Percentiles rank a stretch among this genome's conserved stretches.
Evolutionary conservation across 2,888 invertebrate genomes (phyloP).

Genomic region (Lagria hirta): DNA sequence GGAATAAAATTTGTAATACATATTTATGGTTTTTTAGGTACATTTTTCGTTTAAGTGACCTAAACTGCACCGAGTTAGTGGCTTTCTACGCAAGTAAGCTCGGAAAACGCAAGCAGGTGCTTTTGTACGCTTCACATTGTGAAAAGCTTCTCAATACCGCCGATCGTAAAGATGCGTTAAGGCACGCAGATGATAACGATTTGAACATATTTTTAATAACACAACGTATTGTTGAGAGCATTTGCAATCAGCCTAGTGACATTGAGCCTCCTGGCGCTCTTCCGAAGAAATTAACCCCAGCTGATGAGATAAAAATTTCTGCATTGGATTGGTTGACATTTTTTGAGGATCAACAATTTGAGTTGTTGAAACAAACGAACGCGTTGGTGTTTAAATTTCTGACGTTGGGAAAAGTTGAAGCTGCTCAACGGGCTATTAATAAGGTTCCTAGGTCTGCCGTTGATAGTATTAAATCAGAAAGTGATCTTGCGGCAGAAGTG

Average conservation of each 20-base stretch:
- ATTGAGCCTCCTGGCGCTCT: constrained; percentile 43
- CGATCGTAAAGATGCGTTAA: constrained; percentile 67
- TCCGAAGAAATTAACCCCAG: constrained; percentile 58
- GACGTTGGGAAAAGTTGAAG: constrained; percentile 77
- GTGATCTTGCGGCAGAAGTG: constrained; percentile 56
- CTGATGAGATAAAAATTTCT: constrained; percentile 72
- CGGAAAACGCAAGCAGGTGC: constrained; percentile 61
- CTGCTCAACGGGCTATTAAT: constrained; percentile 74
- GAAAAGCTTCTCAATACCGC: constrained; percentile 66
- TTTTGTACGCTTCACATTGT: constrained; percentile 69
- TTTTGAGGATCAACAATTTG: constrained; percentile 74
- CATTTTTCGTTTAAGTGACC: constrained; percentile 69
- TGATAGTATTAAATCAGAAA: constrained; percentile 56
- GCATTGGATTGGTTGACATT: constrained; percentile 87
- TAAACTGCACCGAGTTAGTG: constrained; percentile 74
- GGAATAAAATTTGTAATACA: no score
- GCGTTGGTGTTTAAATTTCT: constrained; percentile 84
- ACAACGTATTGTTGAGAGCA: constrained; percentile 79
- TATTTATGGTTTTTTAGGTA: constrained; percentile 53
- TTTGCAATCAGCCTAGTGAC: constrained; percentile 56
- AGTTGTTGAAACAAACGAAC: constrained; percentile 86
- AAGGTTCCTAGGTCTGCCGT: constrained; percentile 71
- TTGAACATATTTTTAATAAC: constrained; percentile 85
- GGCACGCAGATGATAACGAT: constrained; percentile 71
- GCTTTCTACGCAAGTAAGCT: constrained; percentile 85